Evolutionary conservation across 2,888 invertebrate genomes (phyloP).

Genomic region (Agrotis puta): DNA sequence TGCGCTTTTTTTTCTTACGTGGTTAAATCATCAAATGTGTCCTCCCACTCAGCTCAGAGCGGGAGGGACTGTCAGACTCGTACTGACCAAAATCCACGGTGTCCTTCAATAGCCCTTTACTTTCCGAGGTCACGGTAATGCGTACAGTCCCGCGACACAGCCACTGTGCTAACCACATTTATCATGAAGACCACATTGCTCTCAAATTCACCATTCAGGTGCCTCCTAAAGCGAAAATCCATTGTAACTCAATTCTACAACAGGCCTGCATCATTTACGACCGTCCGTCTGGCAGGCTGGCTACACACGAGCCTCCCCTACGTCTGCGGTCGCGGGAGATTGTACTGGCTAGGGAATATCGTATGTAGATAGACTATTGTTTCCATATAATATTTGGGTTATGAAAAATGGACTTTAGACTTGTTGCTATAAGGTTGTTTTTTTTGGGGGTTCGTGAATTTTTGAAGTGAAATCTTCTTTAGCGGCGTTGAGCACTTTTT

Average conservation of each 20-base stretch:
- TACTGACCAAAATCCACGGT: no score
- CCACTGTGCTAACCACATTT: no score
- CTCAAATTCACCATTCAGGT: neutral
- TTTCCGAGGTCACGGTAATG: no score
- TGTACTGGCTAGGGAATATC: constrained; percentile 18
- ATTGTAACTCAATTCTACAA: constrained; percentile 20
- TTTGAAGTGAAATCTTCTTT: no score
- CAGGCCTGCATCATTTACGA: constrained; percentile 35
- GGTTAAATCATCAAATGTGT: no score
- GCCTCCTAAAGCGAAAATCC: constrained; percentile 2
- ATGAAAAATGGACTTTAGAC: neutral
- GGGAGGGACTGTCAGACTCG: no score
- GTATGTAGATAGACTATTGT: constrained; percentile 28
- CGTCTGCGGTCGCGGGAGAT: constrained; percentile 60
- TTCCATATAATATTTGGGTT: neutral
- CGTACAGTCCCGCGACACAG: no score
- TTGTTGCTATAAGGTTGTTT: neutral
- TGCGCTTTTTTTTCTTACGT: no score
- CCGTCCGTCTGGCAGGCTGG: constrained; percentile 31
- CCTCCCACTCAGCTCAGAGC: no score
- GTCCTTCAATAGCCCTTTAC: no score
- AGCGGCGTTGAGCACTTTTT: no score
- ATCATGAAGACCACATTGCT: neutral
- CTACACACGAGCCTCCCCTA: constrained; percentile 38
- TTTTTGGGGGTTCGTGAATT: neutral